These are phyloP conservation scores for Drymonia ruficornis DNA, from an alignment of 2,888 invertebrate species.

Conservation along the genomic window DNA sequence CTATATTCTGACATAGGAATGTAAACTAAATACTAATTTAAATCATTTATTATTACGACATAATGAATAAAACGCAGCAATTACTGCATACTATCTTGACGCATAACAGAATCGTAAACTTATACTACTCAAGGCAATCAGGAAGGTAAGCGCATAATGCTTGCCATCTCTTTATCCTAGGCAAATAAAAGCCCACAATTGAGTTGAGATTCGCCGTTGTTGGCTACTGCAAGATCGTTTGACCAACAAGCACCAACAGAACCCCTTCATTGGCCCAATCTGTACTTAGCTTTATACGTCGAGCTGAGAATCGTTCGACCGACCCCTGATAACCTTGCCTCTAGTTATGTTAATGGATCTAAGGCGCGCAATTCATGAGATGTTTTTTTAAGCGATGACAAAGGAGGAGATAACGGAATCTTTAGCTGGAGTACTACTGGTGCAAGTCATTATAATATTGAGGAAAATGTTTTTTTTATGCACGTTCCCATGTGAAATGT, in stretches of 20 bases:
- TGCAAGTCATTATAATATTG: background rate
- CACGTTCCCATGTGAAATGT: background rate
- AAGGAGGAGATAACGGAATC: conserved; percentile 5
- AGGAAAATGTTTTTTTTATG: background rate
- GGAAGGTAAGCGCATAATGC: conserved; percentile 8
- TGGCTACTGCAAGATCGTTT: background rate
- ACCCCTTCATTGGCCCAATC: background rate
- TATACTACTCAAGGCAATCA: conserved; percentile 9
- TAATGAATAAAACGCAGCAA: conserved; percentile 4
- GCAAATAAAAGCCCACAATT: background rate
- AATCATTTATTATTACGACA: no score
- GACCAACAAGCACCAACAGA: no score
- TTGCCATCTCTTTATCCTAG: background rate
- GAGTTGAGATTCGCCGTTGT: background rate
- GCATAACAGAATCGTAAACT: background rate
- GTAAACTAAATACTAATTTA: no score
- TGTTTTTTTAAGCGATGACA: conserved; percentile 15
- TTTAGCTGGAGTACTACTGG: background rate
- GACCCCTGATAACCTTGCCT: conserved; percentile 58
- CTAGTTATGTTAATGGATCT: conserved; percentile 48
- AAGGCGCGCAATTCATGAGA: conserved; percentile 21
- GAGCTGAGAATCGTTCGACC: conserved; percentile 34
- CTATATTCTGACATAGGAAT: no score
- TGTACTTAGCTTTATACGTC: conserved; percentile 19
- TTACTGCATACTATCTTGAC: background rate